Evolutionary conservation across 2,113 vertebrate species (phyloP), one percentile per base, ranked within the genome.

Genomic region (Chaetops frenatus): DNA sequence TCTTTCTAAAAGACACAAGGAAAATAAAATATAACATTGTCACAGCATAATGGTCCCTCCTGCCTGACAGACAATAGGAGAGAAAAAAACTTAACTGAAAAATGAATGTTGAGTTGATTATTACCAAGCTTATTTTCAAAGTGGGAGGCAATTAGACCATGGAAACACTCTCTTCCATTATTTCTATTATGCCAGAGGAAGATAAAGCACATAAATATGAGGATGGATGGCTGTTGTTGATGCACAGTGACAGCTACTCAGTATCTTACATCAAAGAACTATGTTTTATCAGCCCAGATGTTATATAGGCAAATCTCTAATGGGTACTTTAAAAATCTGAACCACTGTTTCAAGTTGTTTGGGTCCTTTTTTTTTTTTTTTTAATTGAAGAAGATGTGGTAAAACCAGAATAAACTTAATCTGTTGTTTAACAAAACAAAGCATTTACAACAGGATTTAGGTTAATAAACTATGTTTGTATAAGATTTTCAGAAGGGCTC

Each of bases 21-120:
- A 94, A 94, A 96, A 95, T 70, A 89, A 92, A 92, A 86, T 66
- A 67, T 42, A 93, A 87, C 53, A 36, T 11, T 92, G 86, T 88
- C 93, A 88, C 56, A 79, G 85, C 58, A 35, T 93, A 88, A 94
- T 66, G 64, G 72, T 64, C 58, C 61, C 94, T 95, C 50, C 81
- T 83, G 69, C 76, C 91, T 78, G 81, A 94, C 33, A 96, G 77
- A 92, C 50, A 74, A 71, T 29, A 89, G 85, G n/a, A 70, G 40
- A 58, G 33, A 35, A 89, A 92, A 84, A 70, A 58, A 58, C 17
- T 69, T 65, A 70, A 70, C 56, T 72, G 67, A 78, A 91, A 96
- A 93, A 95, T 86, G 71, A 92, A 84, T 3, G 3, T 10, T 62
- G 45, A 91, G 44, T 70, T 35, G 36, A 83, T 77, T 70, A 81